Evolutionary conservation across 2,797 vertebrate species (phyloP), one percentile per base, ranked within the genome.

Genomic region (Hypotaenidia okinawae): DNA sequence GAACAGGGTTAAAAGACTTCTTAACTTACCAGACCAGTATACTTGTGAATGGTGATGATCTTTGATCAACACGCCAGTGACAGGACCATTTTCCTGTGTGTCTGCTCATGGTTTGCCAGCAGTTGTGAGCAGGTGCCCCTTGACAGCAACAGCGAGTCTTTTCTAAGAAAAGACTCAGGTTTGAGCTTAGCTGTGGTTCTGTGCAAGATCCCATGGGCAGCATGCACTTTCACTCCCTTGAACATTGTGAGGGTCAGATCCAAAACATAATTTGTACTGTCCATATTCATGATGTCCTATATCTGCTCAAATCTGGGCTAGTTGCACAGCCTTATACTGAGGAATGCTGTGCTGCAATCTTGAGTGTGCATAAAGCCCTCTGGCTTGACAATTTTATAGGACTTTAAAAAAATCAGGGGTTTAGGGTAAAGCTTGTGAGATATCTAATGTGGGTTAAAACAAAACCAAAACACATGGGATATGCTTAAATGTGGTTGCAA

Each of bases 141-240:
- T 61, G 32, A 45, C 6, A 61, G 28, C 14, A 24, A 23, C 30
- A 51, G 5, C 2, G 5, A 12, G 11, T 17, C 45, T 84, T 35
- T n/a, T n/a, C n/a, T 41, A 22, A 69, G 39, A 69, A 63, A 55
- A 32, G 35, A 41, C 4, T 3, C 5, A 1, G 25, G 16, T 45
- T 41, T 13, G 57, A 51, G 35, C 10, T 89, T 5, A 13, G 5
- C 57, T 62, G 21, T 9, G 5, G 18, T 11, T 92, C n/a, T 84
- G 12, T 76, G 28, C 7, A 35, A 78, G 37, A 45, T 72, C 10
- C 11, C 8, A 6, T 2, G 4, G 16, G 3, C 16, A 39, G 18
- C 0, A 1, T 25, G 5, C 21, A 39, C 6, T 64, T 82, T 87
- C 17, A 28, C 2, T 47, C 30, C 11, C 54, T 73, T 43, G 5